Conservation (phyloP, 2,888 invertebrate species). For the Callinectes sapidus region DNA sequence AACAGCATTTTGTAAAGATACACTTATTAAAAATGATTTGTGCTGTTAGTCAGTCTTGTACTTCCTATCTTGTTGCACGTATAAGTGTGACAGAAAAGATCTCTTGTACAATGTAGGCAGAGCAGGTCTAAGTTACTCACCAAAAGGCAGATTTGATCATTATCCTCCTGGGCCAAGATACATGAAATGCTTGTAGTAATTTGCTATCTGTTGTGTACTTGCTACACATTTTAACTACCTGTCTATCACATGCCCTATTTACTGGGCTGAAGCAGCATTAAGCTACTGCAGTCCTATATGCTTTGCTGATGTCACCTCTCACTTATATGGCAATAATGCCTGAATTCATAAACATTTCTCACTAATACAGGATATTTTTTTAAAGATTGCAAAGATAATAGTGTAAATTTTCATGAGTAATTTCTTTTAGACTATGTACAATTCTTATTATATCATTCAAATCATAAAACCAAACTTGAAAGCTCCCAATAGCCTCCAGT, state of each 20-base stretch:
- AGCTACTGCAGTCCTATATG: too few species aligned
- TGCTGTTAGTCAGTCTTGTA: conserved; percentile 1
- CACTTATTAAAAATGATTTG: background rate
- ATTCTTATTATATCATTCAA: too few species aligned
- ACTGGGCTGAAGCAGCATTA: background rate
- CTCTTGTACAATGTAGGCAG: background rate
- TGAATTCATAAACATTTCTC: too few species aligned
- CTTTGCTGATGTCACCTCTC: too few species aligned
- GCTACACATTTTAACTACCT: background rate
- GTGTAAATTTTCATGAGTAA: too few species aligned
- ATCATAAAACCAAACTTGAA: too few species aligned
- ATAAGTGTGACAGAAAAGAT: background rate
- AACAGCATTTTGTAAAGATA: background rate
- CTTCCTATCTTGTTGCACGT: background rate
- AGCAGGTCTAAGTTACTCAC: background rate
- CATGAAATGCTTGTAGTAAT: background rate
- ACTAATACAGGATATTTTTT: too few species aligned
- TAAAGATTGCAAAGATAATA: too few species aligned
- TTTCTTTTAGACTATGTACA: too few species aligned
- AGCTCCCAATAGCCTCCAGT: too few species aligned
- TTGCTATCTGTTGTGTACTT: background rate
- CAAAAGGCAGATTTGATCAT: background rate
- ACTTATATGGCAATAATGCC: too few species aligned
- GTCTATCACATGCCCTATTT: background rate
- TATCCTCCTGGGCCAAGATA: background rate